These are phyloP conservation scores for Antheraea pernyi DNA, from an alignment of 1,140 invertebrate species.

Conservation along the genomic window DNA sequence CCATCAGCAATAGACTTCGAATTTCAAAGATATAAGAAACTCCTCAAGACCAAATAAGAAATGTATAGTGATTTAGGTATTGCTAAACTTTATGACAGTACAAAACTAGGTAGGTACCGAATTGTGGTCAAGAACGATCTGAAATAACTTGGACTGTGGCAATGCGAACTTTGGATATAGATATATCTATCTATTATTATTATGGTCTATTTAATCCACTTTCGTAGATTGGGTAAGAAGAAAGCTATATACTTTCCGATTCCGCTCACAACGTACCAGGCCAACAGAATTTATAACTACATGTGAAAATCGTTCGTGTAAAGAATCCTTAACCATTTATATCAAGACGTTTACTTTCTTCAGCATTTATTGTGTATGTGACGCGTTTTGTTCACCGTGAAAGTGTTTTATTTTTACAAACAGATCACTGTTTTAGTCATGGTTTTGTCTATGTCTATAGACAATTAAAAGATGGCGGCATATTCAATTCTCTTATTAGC, in stretches of 20 bases:
- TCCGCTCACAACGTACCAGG: conserved; percentile 35
- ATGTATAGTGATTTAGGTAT: no score
- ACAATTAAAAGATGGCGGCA: no score
- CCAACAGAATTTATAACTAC: conserved; percentile 33
- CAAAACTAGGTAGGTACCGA: no score
- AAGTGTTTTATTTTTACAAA: conserved; percentile 10
- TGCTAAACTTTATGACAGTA: no score
- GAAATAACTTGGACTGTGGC: not conserved
- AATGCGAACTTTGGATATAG: not conserved
- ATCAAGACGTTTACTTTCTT: conserved; percentile 19
- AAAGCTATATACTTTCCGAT: conserved; percentile 32
- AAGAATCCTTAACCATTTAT: conserved; percentile 19
- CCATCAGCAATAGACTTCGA: no score
- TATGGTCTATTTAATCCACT: conserved; percentile 25
- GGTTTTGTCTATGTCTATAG: no score
- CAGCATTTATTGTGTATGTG: conserved; percentile 2
- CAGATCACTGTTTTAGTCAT: not conserved
- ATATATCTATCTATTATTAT: not conserved
- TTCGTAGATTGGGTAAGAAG: conserved; percentile 35
- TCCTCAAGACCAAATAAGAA: no score
- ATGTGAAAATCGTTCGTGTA: conserved; percentile 39
- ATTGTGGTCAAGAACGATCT: no score
- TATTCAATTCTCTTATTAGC: no score
- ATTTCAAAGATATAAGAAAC: no score
- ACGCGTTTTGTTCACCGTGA: not conserved